Evolutionary conservation across 2,888 invertebrate species (phyloP).

Genomic region (Cancer borealis): DNA sequence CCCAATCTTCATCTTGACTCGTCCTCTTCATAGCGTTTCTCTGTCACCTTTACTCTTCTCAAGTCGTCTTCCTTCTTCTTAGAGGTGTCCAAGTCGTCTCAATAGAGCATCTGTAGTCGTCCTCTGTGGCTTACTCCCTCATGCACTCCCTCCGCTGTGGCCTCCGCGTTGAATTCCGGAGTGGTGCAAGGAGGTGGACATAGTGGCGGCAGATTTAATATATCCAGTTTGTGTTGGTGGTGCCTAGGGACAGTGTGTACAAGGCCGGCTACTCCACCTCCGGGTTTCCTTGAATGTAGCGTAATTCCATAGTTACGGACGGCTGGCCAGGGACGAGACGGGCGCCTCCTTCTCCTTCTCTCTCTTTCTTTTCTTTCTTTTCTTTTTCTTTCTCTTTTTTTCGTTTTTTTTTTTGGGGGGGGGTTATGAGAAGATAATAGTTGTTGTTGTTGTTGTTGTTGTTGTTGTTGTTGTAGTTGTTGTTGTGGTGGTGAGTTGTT

Average conservation of each 20-base stretch:
- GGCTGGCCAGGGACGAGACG: background rate
- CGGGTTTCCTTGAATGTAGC: conserved; percentile 6
- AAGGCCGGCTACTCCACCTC: conserved; percentile 14
- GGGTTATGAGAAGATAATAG: too few relatives aligned
- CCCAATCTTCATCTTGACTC: background rate
- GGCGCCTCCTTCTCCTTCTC: background rate
- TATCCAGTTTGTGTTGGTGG: conserved; percentile 42
- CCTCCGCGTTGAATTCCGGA: background rate
- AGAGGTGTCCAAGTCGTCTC: background rate
- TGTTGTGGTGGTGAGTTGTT: background rate
- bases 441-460: too few relatives aligned
- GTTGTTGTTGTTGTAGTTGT: too few relatives aligned
- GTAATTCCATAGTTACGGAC: conserved; percentile 40
- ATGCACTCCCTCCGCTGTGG: background rate
- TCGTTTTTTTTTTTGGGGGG: background rate
- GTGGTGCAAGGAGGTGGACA: background rate
- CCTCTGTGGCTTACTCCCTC: background rate
- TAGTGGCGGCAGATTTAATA: conserved; percentile 3
- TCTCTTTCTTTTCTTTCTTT: background rate
- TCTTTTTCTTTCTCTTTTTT: too few relatives aligned
- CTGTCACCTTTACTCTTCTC: conserved; percentile 15
- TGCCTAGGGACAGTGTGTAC: background rate
- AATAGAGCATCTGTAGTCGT: background rate
- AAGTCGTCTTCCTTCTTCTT: conserved; percentile 14
- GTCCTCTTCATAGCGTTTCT: background rate